Evolutionary conservation across 2,113 vertebrate species (phyloP), one percentile per base, ranked within the genome.

Genomic region (Perca fluviatilis): DNA sequence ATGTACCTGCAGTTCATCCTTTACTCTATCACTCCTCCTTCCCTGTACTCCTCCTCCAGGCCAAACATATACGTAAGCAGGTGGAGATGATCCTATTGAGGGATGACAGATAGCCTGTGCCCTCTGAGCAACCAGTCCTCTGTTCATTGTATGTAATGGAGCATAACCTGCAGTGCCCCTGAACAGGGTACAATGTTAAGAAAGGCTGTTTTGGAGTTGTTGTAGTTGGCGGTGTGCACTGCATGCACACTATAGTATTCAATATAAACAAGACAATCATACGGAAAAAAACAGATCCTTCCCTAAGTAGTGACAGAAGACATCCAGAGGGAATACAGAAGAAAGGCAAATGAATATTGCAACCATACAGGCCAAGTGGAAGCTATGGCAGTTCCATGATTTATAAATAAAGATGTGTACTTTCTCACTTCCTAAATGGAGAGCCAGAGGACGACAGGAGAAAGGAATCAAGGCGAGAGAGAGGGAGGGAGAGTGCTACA

Each of bases 321-420:
- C 54, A 33, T 54, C 54, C 49, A 61, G n/a, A 80, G 61, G 69
- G 73, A 80, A 33, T 25, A 70, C 3, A 69, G 57, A 58, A 36
- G 54, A 64, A 72, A 63, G 25, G 25, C 10, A 77, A 49, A 65
- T 75, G 76, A 86, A 89, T 70, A 92, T 71, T 92, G 85, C 90
- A 89, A 70, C 86, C 83, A 83, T 86, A 90, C 25, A 91, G 82
- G 86, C 90, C 88, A 91, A 88, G 89, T 81, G 85, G 87, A 94
- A 94, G 87, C 85, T 83, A 88, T 78, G 76, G 67, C 74, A 77
- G 77, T 75, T 85, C 66, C 74, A 94, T 95, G 85, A 93, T 93
- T 94, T 94, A 95, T 94, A 84, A 91, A 93, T 93, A 88, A 85
- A 83, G 89, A 88, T 84, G 78, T 86, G 82, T 85, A 51, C 88